These are phyloP conservation scores for Harpagoxenus sublaevis DNA, from an alignment of 2,888 invertebrate genomes.

Conservation along the genomic window DNA sequence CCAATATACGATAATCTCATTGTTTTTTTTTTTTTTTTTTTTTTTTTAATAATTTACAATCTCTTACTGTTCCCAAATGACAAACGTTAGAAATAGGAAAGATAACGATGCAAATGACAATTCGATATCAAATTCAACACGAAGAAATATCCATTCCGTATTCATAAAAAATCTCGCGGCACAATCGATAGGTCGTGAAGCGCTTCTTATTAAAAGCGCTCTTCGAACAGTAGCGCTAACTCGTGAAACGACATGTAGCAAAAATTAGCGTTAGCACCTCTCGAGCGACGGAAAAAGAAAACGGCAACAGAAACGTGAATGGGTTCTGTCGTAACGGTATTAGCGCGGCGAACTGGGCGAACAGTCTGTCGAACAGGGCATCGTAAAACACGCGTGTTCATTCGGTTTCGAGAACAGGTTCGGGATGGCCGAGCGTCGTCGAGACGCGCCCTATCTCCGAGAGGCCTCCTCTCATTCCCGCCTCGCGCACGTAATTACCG, in stretches of 20 bases:
- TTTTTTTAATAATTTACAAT: background rate
- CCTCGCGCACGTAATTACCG: slow-evolving; percentile 77
- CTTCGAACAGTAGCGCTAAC: slow-evolving; percentile 38
- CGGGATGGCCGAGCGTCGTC: slow-evolving; percentile 56
- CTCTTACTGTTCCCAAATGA: background rate
- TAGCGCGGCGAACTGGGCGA: slow-evolving; percentile 32
- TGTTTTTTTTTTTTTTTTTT: background rate
- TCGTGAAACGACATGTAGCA: slow-evolving; percentile 20
- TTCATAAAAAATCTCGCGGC: background rate
- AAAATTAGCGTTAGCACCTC: slow-evolving; percentile 44
- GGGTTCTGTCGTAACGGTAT: slow-evolving; percentile 19
- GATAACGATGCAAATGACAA: background rate
- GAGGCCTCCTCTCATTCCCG: slow-evolving; percentile 73
- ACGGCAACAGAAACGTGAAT: slow-evolving; percentile 6
- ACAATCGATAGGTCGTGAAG: background rate
- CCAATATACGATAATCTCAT: background rate
- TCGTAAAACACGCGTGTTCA: slow-evolving; percentile 67
- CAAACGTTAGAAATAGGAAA: background rate
- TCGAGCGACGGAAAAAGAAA: background rate
- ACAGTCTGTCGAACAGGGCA: slow-evolving; percentile 45
- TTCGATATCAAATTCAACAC: background rate
- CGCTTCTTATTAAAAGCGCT: slow-evolving; percentile 13
- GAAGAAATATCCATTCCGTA: background rate
- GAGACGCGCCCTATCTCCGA: slow-evolving; percentile 66
- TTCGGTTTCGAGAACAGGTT: slow-evolving; percentile 78